Base-by-base conservation (phyloP, 2,888 invertebrate species). In the Plagodis dolabraria region DNA sequence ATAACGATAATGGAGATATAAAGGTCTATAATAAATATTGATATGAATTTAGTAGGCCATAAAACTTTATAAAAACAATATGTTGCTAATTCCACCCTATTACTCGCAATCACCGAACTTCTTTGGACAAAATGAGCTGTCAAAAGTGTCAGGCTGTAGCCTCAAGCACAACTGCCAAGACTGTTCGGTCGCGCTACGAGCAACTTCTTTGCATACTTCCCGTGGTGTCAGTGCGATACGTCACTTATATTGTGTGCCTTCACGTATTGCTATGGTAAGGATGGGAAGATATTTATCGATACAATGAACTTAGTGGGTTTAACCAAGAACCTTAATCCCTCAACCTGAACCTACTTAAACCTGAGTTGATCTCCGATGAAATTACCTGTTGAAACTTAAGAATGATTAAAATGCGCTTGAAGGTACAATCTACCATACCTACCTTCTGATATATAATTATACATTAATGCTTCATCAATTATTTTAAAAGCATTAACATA, bases 201-300 rank as follows among this genome's bases (percentile, higher is more conserved):
- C 83, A 88, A 91, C 88, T 92, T 92, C 92, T 92, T 92, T 92
- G 90, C 92, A 91, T 92, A 92, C 90, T 92, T 92, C 90, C 86
- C 87, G 81, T 86, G 87, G 90, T 91, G 92, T 90, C 87, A 87
- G 92, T 87, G 86, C 85, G 92, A 92, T 92, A 91, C 89, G 90
- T 89, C 91, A 87, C 89, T 84, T 87, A 87, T 88, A 86, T 85
- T 83, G 88, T 87, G 80, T 87, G 86, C 88, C 83, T 90, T 86
- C 87, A 85, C 56, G 56, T 90, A 89, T 89, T 86, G 88, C 82
- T 77, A 56, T 60, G 60, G 35, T 86, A 88, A 88, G 60, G 87
- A 72, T 79, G 89, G 63, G 69, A 52, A n/a, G 5, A 5, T 12
- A 12, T 11, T 6, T 43, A 42, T 42, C 9, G 42, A 42, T 42